Evolutionary conservation across 2,888 invertebrate genomes (phyloP).

Genomic region (Tortrix viridana): DNA sequence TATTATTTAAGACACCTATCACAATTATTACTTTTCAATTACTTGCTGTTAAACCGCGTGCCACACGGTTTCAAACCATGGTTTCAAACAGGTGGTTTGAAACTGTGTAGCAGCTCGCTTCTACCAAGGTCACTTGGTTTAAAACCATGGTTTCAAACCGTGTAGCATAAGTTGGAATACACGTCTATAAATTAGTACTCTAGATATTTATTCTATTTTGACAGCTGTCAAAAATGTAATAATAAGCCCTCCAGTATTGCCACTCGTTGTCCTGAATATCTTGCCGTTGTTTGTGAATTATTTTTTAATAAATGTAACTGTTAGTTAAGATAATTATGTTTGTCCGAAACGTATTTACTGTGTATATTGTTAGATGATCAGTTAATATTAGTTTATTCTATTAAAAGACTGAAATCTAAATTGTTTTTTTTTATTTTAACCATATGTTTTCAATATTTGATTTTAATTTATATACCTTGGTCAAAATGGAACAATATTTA

Average conservation of each 20-base stretch:
- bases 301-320: slow-evolving; percentile 43
- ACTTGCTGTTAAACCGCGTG: no score
- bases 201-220: no score
- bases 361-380: slow-evolving; percentile 65
- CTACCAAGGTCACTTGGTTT: no score
- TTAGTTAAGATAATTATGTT: slow-evolving; percentile 33
- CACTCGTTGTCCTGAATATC: neutral
- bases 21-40: no score
- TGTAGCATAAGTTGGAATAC: no score
- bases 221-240: neutral
- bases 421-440: slow-evolving; percentile 40
- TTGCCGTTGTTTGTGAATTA: neutral
- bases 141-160: no score
- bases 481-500: neutral
- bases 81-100: no score
- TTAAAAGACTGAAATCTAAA: slow-evolving; percentile 81
- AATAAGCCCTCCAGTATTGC: slow-evolving; percentile 3
- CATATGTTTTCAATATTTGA: slow-evolving; percentile 7
- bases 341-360: slow-evolving; percentile 54
- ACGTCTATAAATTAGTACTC: no score
- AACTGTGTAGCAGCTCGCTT: no score
- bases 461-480: neutral
- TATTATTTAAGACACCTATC: no score
- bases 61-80: no score
- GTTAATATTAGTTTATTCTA: slow-evolving; percentile 73